Conservation (phyloP, 1,140 invertebrate genomes). For the Drosophila tropicalis region DNA sequence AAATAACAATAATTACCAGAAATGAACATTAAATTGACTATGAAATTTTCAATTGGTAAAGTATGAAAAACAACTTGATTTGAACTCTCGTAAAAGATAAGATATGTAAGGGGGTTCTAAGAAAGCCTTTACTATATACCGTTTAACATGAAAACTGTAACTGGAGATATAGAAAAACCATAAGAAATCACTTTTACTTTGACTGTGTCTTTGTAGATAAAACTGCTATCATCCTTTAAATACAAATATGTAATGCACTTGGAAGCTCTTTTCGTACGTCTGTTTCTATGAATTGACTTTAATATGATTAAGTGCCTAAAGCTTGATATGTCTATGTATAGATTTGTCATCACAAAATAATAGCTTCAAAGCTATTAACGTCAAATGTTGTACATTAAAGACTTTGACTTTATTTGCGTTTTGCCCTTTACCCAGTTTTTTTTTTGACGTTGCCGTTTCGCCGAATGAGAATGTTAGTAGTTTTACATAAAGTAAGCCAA, state of each 20-base stretch:
- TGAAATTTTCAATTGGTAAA: background rate
- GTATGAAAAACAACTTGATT: background rate
- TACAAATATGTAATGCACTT: background rate
- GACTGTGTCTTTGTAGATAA: no score
- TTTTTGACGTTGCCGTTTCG: constrained; percentile 20
- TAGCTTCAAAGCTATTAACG: background rate
- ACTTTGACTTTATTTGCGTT: constrained; percentile 41
- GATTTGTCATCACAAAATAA: background rate
- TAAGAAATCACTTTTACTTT: no score
- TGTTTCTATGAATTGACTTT: background rate
- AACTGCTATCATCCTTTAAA: no score
- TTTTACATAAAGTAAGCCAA: constrained; percentile 1
- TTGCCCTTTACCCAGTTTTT: constrained; percentile 72
- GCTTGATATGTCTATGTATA: background rate
- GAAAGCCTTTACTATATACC: no score
- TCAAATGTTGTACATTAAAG: constrained; percentile 33
- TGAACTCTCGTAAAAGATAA: background rate
- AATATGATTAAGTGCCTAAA: background rate
- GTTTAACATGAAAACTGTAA: no score
- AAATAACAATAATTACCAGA: constrained; percentile 13
- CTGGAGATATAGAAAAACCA: no score
- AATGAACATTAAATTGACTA: constrained; percentile 7
- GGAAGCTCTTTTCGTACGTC: background rate
- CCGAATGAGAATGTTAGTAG: constrained; percentile 44
- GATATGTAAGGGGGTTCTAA: no score